These are phyloP conservation scores for Drosophila pallidifrons DNA, from an alignment of 1,140 invertebrate species.

Conservation along the genomic window DNA sequence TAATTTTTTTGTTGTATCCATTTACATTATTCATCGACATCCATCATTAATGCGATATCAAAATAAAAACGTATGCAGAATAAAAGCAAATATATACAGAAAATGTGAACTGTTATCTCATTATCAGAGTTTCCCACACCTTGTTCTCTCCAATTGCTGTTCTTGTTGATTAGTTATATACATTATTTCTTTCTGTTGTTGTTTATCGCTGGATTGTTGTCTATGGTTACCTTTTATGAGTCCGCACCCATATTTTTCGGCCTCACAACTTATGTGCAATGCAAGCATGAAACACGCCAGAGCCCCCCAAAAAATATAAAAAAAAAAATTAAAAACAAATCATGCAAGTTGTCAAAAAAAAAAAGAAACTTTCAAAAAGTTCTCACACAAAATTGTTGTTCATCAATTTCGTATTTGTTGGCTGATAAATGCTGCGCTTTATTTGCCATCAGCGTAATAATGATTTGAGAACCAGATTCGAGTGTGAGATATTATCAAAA, in stretches of 20 bases:
- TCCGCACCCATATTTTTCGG: constrained; percentile 20
- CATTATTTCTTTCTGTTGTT: background rate
- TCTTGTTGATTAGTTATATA: constrained; percentile 33
- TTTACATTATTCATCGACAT: constrained; percentile 28
- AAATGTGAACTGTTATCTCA: constrained; percentile 29
- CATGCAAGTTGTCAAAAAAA: constrained; percentile 46
- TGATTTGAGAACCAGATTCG: constrained; percentile 20
- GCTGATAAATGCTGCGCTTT: constrained; percentile 22
- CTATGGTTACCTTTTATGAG: constrained; percentile 32
- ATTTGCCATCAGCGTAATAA: constrained; percentile 22
- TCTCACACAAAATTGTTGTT: background rate
- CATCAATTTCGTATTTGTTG: background rate
- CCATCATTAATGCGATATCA: constrained; percentile 10
- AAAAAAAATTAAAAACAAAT: background rate
- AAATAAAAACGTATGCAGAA: constrained; percentile 2
- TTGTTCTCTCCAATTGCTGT: constrained; percentile 23
- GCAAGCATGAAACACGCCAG: constrained; percentile 29
- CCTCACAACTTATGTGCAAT: constrained; percentile 41
- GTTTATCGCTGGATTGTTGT: constrained; percentile 42
- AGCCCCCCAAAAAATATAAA: background rate
- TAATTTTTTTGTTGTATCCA: background rate
- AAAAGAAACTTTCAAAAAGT: constrained; percentile 10
- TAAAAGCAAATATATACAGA: background rate
- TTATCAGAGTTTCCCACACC: constrained; percentile 43
- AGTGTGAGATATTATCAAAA: constrained; percentile 41